Base-by-base conservation (phyloP, 2,113 vertebrate species). In the Clarias gariepinus region DNA sequence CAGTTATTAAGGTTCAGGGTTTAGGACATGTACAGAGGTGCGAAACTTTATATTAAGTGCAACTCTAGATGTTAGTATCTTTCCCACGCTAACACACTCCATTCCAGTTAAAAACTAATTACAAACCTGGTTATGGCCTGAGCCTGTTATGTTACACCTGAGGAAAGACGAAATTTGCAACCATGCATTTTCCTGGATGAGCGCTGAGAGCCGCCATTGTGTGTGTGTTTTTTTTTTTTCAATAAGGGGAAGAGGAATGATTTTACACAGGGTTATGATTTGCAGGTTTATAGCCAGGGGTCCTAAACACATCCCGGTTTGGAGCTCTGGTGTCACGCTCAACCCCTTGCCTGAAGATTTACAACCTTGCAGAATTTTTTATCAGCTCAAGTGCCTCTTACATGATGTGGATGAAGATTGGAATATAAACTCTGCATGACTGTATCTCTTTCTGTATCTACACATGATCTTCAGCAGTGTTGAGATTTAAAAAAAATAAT, bases 281-380 rank as follows among this genome's bases (percentile, higher is more conserved):
- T 19, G 61, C 60, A 52, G 61, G 36, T 82, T 82, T 66, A 82
- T 52, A 66, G 61, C 33, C 30, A 12, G 78, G 61, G 57, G 57
- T n/a, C 25, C 12, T 82, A 82, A 53, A 82, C 13, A 52, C 61
- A 66, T 66, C 81, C 30, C 25, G 18, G 58, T 81, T 81, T 81
- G 64, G 80, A 81, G 60, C 79, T 25, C 21, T 13, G 80, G 80
- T 82, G 80, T 82, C 36, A 82, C 4, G 2, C 19, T 61, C 57
- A 36, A 25, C 28, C 11, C n/a, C 10, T 10, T 52, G n/a, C 33
- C 80, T 66, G 60, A 36, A 82, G 60, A 82, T 82, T 82, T 66
- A 82, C 60, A 16, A 52, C 33, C 60, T n/a, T 18, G 33, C 55
- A n/a, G 79, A 63, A 9, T 81, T 81, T 58, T 1, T 4, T 36